Evolutionary conservation across 2,888 invertebrate genomes (phyloP), one percentile per base, ranked within the genome.

Genomic region (Steinernema scapterisci): DNA sequence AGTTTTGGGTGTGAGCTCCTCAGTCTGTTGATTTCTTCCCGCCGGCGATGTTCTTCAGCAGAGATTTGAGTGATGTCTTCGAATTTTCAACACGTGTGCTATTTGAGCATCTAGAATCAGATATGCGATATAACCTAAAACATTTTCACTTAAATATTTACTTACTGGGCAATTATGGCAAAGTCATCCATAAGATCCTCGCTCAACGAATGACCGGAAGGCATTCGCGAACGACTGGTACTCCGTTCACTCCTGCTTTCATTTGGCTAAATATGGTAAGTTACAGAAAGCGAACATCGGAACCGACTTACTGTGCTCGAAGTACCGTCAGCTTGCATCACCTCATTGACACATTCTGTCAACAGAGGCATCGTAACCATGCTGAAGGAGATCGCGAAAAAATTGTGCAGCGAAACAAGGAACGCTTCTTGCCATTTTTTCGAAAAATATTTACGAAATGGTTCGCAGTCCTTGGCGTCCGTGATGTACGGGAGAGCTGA

Each of bases 341-440:
- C 78, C 71, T 82, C 76, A 54, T 79, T 79, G 13, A 81, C 80
- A 27, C 79, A 77, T 9, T 76, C 76, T 9, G 75, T 79, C 43
- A 84, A 74, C 23, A 76, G 70, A 48, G 79, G 76, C n/a, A 77
- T 76, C 9, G 75, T 74, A 0, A 80, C 73, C 7, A 85, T 82
- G 89, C 92, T 92, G 82, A 93, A 94, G 78, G 95, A 92, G 0
- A 95, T 93, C 16, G 95, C 93, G 48, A 97, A 90, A 87, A 97
- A 93, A 89, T 97, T 97, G 88, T 95, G 94, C 46, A 97, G 90
- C 0, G 96, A 96, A 43, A 93, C 92, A 74, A 95, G 89, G 83
- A 95, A 92, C 38, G 94, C 95, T 88, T 97, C 97, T 88, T 95
- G 95, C 97, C 97, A 97, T 76, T 93, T 93, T 79, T 93, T 92